A percentile compares a stretch with the other conserved stretches of the same genome.
Evolutionary conservation across 1,140 invertebrate genomes (phyloP).

Genomic region (Lithobius niger): DNA sequence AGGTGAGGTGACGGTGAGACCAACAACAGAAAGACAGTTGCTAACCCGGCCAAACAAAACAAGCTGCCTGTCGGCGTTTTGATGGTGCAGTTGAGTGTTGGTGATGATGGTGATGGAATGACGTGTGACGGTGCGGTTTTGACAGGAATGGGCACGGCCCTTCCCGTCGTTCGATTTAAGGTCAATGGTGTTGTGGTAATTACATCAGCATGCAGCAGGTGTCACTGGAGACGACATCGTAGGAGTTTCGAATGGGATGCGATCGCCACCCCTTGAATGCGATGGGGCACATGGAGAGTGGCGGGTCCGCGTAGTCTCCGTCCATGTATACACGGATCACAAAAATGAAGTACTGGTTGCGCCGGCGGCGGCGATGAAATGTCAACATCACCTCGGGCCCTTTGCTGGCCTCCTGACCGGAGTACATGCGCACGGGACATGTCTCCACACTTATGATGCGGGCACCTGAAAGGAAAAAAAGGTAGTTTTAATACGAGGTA

Average conservation of each 20-base stretch:
- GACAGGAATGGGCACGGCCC: too few species aligned
- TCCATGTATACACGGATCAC: conserved; percentile 5
- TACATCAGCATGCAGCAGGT: conserved; percentile 5
- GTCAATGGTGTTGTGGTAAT: too few species aligned
- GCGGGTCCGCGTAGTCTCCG: conserved; percentile 3
- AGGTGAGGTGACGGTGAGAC: too few species aligned
- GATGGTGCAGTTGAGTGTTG: too few species aligned
- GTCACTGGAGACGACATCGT: neutral
- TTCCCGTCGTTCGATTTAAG: too few species aligned
- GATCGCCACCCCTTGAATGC: conserved; percentile 4
- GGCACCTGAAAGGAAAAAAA: conserved; percentile 1
- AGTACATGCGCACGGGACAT: conserved; percentile 7
- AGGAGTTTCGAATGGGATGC: conserved; percentile 1
- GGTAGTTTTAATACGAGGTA: too few species aligned
- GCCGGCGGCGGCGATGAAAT: neutral
- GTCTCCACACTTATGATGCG: conserved; percentile 5
- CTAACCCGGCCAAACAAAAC: too few species aligned
- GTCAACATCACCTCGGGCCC: conserved; percentile 3
- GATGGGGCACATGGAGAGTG: conserved; percentile 5
- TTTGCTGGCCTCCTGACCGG: neutral
- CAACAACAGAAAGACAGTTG: too few species aligned
- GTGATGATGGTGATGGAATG: too few species aligned
- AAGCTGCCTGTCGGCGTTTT: too few species aligned
- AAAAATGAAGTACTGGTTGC: conserved; percentile 7
- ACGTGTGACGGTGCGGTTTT: too few species aligned